A percentile compares a stretch with the other conserved stretches of the same genome.
These are phyloP conservation scores for Triplophysa rosa DNA, from an alignment of 2,113 vertebrate species.

Conservation along the genomic window DNA sequence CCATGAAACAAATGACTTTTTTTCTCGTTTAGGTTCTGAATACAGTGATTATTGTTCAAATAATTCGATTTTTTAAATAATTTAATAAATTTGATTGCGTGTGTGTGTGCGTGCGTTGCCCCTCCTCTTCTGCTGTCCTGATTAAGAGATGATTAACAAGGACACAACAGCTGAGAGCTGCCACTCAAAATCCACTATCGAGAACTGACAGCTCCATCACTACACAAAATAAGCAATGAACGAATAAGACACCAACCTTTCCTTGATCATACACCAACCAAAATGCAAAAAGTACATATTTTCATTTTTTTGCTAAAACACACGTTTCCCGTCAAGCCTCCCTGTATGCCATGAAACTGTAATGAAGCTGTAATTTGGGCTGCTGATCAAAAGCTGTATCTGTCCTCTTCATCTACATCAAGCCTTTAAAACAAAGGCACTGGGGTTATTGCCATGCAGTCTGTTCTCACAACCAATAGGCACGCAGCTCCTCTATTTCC, in stretches of 20 bases:
- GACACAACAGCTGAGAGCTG: conserved; percentile 32
- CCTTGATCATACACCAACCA: neutral
- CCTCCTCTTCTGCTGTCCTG: conserved; percentile 21
- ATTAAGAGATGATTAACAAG: conserved; percentile 48
- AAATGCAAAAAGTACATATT: neutral
- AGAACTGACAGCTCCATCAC: conserved; percentile 40
- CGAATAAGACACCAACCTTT: neutral
- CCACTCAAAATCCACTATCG: conserved; percentile 25
- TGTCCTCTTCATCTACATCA: neutral
- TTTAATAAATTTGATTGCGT: too few species aligned
- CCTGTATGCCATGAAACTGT: neutral
- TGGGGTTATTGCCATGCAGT: conserved; percentile 4
- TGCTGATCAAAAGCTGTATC: conserved; percentile 24
- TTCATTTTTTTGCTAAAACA: neutral
- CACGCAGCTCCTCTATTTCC: neutral
- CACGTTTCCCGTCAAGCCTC: neutral
- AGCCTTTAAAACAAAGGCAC: conserved; percentile 23
- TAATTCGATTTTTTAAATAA: too few species aligned
- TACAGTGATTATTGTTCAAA: too few species aligned
- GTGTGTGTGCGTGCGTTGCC: conserved; percentile 16
- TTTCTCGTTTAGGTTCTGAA: too few species aligned
- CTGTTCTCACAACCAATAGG: neutral
- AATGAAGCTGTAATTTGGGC: conserved; percentile 25
- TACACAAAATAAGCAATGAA: neutral
- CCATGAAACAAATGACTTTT: neutral